Percentiles rank a stretch among this genome's conserved stretches.
phyloP scores from a whole-genome alignment of 1,140 invertebrate genomes.

The Caenorhabditis briggsae region DNA sequence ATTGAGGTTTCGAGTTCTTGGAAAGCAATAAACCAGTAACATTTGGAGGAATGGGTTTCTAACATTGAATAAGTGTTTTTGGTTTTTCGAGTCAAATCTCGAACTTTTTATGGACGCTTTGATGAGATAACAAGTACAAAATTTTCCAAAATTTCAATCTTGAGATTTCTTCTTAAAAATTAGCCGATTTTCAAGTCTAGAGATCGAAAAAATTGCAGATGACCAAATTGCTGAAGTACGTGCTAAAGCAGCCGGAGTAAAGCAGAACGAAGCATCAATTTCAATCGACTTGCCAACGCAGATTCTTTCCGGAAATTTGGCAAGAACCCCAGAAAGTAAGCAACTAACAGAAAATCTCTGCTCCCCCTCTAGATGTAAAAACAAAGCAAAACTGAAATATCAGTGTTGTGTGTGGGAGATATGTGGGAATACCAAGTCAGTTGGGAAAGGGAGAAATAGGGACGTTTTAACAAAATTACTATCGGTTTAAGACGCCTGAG shows the following conservation, averaged over 20 bases:
- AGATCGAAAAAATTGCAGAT: not conserved
- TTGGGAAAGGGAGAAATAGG: conserved; percentile 3
- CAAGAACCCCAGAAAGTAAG: conserved; percentile 48
- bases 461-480: conserved; percentile 53
- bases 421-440: not conserved
- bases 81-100: too few relatives aligned
- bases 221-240: conserved; percentile 47
- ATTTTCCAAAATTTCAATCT: too few relatives aligned
- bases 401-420: not conserved
- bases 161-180: too few relatives aligned
- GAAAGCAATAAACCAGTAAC: too few relatives aligned
- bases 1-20: too few relatives aligned
- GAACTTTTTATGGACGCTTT: too few relatives aligned
- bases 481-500: conserved; percentile 13
- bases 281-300: conserved; percentile 49
- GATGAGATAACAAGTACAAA: too few relatives aligned
- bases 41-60: too few relatives aligned
- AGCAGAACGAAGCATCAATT: conserved; percentile 39
- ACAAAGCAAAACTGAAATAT: not conserved
- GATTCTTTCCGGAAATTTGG: conserved; percentile 6
- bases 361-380: not conserved
- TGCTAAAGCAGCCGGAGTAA: conserved; percentile 39
- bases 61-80: too few relatives aligned
- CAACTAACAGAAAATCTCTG: not conserved
- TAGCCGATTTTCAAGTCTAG: not conserved